Conservation (phyloP, 2,113 vertebrate genomes). For the Syrrhaptes paradoxus region DNA sequence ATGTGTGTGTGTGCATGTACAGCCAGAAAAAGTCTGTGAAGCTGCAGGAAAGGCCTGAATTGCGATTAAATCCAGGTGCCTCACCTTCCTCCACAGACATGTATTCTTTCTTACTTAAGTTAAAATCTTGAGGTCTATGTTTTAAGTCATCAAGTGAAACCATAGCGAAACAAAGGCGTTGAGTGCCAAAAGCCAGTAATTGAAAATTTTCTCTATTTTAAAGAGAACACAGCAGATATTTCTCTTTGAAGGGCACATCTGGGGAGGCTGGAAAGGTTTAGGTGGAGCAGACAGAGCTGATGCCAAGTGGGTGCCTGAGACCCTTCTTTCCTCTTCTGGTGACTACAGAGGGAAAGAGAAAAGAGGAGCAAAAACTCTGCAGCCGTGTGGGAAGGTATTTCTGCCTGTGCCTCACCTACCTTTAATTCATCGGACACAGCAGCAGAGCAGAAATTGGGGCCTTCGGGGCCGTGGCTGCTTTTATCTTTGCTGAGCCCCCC, state of each 20-base stretch:
- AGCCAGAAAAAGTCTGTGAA: conserved; percentile 10
- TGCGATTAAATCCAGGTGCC: not conserved
- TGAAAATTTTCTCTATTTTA: not conserved
- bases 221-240: not conserved
- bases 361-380: not conserved
- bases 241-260: not conserved
- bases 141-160: not conserved
- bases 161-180: accelerated
- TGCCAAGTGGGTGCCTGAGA: not conserved
- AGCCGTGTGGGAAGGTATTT: not conserved
- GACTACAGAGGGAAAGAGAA: not conserved
- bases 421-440: not conserved
- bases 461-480: not conserved
- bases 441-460: not conserved
- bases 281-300: not conserved
- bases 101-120: not conserved
- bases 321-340: not conserved
- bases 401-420: not conserved
- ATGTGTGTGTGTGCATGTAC: not conserved
- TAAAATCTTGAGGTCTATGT: not conserved
- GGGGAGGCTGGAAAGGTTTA: not conserved
- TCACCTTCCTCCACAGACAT: not conserved
- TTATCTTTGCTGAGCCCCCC: not conserved
- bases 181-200: not conserved
- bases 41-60: not conserved